phyloP scores from a whole-genome alignment of 2,113 vertebrate genomes.

The Rissa tridactyla region DNA sequence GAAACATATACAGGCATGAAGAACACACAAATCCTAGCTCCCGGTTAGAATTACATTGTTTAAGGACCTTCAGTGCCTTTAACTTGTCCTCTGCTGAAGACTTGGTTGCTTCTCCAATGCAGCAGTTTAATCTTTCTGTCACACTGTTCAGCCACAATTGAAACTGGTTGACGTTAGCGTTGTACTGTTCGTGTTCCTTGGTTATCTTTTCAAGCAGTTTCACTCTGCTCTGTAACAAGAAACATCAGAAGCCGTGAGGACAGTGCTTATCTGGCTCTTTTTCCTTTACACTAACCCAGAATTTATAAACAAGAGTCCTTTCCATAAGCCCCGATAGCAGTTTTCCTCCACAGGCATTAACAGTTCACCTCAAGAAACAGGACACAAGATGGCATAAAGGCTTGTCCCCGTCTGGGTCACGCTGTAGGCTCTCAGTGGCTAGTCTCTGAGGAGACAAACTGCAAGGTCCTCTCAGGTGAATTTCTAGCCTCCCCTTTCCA shows the following conservation, averaged over 20 bases:
- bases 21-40: neutral
- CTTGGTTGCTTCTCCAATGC: constrained; percentile 43
- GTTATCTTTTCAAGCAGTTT: constrained; percentile 80
- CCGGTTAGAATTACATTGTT: neutral
- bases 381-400: neutral
- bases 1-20: neutral
- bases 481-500: neutral
- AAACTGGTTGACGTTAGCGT: constrained; percentile 72
- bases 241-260: neutral
- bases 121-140: constrained; percentile 78
- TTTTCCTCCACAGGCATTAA: neutral
- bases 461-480: neutral
- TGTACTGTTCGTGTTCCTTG: constrained; percentile 82
- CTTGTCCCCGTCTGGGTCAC: neutral
- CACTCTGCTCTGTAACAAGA: constrained; percentile 81
- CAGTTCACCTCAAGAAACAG: neutral
- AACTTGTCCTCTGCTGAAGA: constrained; percentile 68
- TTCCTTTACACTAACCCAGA: neutral
- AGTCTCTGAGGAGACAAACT: neutral
- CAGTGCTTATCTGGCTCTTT: neutral
- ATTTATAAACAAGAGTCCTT: neutral
- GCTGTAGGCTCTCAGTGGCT: neutral
- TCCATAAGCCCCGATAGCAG: rapidly evolving
- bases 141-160: constrained; percentile 82
- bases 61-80: constrained; percentile 79